phyloP scores from a whole-genome alignment of 2,797 vertebrate genomes.

The Enteromius paludinosus region DNA sequence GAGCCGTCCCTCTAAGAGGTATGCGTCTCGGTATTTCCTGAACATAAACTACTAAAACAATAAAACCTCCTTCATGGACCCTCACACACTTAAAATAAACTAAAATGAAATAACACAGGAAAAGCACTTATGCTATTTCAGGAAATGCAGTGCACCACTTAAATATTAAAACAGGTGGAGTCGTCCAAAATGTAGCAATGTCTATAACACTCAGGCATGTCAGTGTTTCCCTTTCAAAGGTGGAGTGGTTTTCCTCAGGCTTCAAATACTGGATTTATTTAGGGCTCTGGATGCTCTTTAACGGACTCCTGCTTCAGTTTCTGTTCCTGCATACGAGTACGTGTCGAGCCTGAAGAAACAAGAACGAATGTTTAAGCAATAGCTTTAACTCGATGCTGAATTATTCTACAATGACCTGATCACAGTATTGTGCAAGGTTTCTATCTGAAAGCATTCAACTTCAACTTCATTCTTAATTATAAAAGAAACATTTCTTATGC shows the following conservation, averaged over 20 bases:
- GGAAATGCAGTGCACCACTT: neutral
- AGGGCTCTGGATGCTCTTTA: conserved; percentile 72
- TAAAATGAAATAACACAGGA: neutral
- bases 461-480: neutral
- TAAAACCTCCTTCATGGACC: conserved; percentile 42
- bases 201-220: neutral
- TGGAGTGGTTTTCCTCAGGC: conserved; percentile 9
- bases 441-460: neutral
- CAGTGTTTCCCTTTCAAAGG: neutral
- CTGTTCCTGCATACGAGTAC: conserved; percentile 95
- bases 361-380: neutral
- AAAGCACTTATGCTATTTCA: conserved; percentile 2
- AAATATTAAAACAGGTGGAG: conserved; percentile 11
- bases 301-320: conserved; percentile 89
- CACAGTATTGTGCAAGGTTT: neutral
- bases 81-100: conserved; percentile 3
- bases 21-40: neutral
- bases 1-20: neutral
- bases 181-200: neutral
- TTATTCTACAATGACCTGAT: neutral
- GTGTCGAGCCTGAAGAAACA: conserved; percentile 84
- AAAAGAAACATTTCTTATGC: too few species aligned
- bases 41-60: conserved; percentile 8
- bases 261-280: neutral
- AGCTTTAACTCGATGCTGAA: neutral